Evolutionary conservation across 2,113 vertebrate genomes (phyloP), one percentile per base, ranked within the genome.

Genomic region (Paramisgurnus dabryanus): DNA sequence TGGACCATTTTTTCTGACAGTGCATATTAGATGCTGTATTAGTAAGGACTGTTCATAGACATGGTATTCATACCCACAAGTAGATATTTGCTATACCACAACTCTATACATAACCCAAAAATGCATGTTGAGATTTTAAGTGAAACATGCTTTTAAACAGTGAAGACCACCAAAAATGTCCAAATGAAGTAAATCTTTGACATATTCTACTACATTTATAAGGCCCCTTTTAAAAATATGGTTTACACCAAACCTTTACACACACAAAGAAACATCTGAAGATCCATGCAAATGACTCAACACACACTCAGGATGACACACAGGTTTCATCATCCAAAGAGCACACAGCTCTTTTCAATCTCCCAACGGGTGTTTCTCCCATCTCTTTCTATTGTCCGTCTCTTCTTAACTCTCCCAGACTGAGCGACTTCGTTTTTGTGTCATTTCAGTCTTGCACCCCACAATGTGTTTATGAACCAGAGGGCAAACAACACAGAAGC

Each of bases 281-380:
- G 53, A 72, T 61, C 41, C 78, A 67, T 76, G 69, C 49, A 75
- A 77, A 76, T 64, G 76, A 22, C 78, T n/a, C 40, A 68, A 27
- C 53, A 68, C 63, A 78, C 74, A 77, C 76, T 40, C 57, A 47
- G 41, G 9, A 70, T 84, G 83, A 81, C 80, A 79, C 50, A 22
- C 15, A 49, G 6, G n/a, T 82, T 84, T 82, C 83, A 84, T 84
- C 80, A 82, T 79, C 69, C 60, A 65, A 65, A 79, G 76, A 80
- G 60, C 60, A 83, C 47, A 71, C 60, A 60, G 82, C 60, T 55
- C 13, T 27, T 60, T 75, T 55, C 74, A 76, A 76, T 76, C 74
- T 66, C 27, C 71, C 74, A 63, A 34, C 47, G 58, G 22, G 41
- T 40, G 27, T 49, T 61, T 80, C 53, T 67, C 64, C 79, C 63